phyloP scores from a whole-genome alignment of 2,888 invertebrate species.

The Poecilus cupreus region DNA sequence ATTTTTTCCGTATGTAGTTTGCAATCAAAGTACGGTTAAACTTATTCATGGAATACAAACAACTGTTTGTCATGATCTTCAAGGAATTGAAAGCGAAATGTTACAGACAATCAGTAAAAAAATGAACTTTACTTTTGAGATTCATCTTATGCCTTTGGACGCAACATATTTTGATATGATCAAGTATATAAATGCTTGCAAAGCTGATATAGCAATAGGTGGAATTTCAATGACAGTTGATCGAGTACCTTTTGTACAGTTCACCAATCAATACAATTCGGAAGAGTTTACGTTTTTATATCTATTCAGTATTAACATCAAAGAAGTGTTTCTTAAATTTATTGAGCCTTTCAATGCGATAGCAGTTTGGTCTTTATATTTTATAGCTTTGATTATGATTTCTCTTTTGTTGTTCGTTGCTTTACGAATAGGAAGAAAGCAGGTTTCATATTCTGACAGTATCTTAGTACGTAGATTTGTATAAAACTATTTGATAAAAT shows the following conservation, averaged over 20 bases:
- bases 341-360: constrained; percentile 59
- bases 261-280: constrained; percentile 58
- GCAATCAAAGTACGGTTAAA: neutral
- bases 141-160: neutral
- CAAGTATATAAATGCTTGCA: neutral
- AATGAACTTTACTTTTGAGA: constrained; percentile 48
- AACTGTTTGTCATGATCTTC: constrained; percentile 5
- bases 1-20: constrained; percentile 42
- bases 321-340: constrained; percentile 56
- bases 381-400: constrained; percentile 4
- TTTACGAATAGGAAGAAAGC: neutral
- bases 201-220: constrained; percentile 46
- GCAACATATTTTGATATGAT: constrained; percentile 28
- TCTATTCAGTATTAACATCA: constrained; percentile 43
- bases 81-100: constrained; percentile 48
- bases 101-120: constrained; percentile 33
- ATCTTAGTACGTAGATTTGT: constrained; percentile 53
- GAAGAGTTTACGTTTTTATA: constrained; percentile 61
- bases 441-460: constrained; percentile 15
- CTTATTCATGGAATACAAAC: neutral
- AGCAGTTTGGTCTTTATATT: constrained; percentile 40
- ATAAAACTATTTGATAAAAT: neutral
- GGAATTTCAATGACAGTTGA: constrained; percentile 57
- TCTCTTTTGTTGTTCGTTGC: constrained; percentile 33
- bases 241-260: constrained; percentile 50